These are phyloP conservation scores for Chrysina gloriosa DNA, from an alignment of 2,888 invertebrate species.

Conservation along the genomic window DNA sequence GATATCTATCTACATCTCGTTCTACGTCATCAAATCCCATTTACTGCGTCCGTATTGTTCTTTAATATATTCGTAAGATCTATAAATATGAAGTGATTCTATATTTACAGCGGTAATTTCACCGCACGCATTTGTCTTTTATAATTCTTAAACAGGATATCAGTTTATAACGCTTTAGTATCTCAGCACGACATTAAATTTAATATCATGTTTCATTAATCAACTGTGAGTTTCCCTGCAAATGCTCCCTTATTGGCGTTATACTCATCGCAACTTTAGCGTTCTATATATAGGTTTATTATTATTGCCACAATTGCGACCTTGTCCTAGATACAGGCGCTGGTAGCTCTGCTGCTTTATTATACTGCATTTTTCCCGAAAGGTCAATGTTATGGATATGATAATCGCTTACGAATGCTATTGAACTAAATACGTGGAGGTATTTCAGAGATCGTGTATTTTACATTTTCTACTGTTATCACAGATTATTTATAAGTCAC, in stretches of 20 bases:
- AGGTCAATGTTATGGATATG: slow-evolving; percentile 40
- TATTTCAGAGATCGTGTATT: neutral
- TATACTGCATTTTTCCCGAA: slow-evolving; percentile 38
- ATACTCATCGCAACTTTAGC: slow-evolving; percentile 4
- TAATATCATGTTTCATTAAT: slow-evolving; percentile 16
- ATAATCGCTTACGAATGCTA: slow-evolving; percentile 22
- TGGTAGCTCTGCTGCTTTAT: slow-evolving; percentile 16
- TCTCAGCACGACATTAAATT: neutral
- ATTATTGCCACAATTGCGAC: slow-evolving; percentile 33
- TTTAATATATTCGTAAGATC: no score
- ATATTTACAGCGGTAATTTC: neutral
- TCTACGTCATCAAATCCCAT: no score
- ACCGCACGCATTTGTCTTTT: neutral
- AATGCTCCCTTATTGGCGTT: slow-evolving; percentile 12
- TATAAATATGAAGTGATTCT: neutral
- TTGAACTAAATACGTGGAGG: slow-evolving; percentile 18
- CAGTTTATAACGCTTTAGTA: neutral
- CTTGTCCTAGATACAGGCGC: slow-evolving; percentile 35
- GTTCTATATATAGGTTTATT: slow-evolving; percentile 35
- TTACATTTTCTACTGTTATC: neutral
- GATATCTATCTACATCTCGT: no score
- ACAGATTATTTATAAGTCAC: neutral
- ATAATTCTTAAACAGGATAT: neutral
- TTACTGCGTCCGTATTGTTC: no score
- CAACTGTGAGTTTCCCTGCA: slow-evolving; percentile 17